Conservation (phyloP, 2,797 vertebrate species). For the Otolemur crassicaudatus region DNA sequence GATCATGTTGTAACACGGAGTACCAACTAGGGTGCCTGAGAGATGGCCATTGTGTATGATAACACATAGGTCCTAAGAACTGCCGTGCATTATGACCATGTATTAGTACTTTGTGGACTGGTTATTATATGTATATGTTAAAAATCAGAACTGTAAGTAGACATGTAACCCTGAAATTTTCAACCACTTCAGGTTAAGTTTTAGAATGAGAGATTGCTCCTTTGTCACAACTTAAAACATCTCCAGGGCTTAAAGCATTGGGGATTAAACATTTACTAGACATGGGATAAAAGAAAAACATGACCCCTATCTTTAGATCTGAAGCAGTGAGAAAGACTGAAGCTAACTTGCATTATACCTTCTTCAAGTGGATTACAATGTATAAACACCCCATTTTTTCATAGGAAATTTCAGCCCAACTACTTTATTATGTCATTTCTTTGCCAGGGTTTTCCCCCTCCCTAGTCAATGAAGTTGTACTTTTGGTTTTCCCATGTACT, state of each 20-base stretch:
- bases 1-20: neutral
- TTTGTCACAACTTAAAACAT: neutral
- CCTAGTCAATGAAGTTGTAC: neutral
- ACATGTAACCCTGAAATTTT: neutral
- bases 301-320: neutral
- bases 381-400: neutral
- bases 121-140: neutral
- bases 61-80: neutral
- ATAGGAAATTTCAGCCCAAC: neutral
- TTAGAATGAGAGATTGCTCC: neutral
- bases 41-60: neutral
- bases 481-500: neutral
- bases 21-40: neutral
- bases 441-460: neutral
- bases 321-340: neutral
- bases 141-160: neutral
- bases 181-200: neutral
- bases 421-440: neutral
- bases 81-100: neutral
- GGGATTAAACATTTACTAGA: neutral
- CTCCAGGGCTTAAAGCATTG: neutral
- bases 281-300: neutral
- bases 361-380: neutral
- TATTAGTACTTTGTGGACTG: neutral
- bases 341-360: neutral